Evolutionary conservation across 2,797 vertebrate genomes (phyloP).

Genomic region (Acomys russatus): DNA sequence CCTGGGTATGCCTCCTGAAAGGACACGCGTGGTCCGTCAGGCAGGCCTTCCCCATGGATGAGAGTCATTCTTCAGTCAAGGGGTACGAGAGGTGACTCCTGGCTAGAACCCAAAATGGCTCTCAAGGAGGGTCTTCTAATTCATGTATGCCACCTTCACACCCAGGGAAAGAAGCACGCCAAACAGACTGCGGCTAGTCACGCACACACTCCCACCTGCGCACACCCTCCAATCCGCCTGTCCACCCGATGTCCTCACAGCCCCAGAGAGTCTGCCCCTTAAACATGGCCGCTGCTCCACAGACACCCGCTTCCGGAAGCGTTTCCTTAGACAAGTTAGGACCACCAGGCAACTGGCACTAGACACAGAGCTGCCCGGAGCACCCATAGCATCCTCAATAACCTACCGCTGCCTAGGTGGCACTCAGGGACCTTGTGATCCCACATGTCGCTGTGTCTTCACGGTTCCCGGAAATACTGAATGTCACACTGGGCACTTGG

Average conservation of each 20-base stretch:
- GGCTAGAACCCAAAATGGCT: background rate
- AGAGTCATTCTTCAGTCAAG: background rate
- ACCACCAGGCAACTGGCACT: rapidly evolving
- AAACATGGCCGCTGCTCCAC: background rate
- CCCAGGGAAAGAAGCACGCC: background rate
- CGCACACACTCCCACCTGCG: background rate
- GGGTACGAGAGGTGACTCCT: background rate
- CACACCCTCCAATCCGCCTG: background rate
- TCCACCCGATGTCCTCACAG: rapidly evolving
- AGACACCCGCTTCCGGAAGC: background rate
- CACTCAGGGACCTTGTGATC: background rate
- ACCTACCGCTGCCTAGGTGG: background rate
- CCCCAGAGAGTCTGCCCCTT: background rate
- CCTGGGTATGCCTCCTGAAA: background rate
- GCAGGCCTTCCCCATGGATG: background rate
- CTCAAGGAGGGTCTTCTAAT: background rate
- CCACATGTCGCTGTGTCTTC: rapidly evolving
- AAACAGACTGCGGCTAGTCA: background rate
- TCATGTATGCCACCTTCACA: background rate
- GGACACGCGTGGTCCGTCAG: background rate
- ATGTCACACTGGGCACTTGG: background rate
- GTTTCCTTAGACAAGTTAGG: background rate
- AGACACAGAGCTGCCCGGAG: background rate
- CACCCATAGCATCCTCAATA: background rate
- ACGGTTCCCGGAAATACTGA: background rate